Percentiles rank a stretch among this genome's conserved stretches.
Evolutionary conservation across 2,888 invertebrate species (phyloP).

Genomic region (Venustoraphidia nigricollis): DNA sequence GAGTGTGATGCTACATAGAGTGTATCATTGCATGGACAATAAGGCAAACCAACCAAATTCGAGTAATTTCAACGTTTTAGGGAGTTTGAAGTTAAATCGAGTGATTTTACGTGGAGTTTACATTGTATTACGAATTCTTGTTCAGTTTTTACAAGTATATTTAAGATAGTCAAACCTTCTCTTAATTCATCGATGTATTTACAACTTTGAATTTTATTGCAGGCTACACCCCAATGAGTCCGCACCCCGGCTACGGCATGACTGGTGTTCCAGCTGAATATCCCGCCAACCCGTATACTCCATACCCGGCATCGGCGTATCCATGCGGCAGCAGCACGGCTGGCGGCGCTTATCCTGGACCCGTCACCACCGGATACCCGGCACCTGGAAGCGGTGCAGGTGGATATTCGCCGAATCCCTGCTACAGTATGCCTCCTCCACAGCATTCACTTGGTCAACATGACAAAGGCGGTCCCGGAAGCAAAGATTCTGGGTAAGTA

Average conservation of each 20-base stretch:
- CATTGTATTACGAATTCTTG: too few species aligned
- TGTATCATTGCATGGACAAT: too few species aligned
- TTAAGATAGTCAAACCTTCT: too few species aligned
- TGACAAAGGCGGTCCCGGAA: slow-evolving; percentile 41
- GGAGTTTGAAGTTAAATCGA: too few species aligned
- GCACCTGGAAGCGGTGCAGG: slow-evolving; percentile 43
- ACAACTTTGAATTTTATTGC: slow-evolving; percentile 8
- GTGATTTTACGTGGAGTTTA: too few species aligned
- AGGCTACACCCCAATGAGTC: slow-evolving; percentile 75
- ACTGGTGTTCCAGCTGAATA: slow-evolving; percentile 63
- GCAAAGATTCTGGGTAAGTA: slow-evolving; percentile 56
- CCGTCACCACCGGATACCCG: slow-evolving; percentile 41
- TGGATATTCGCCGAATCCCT: slow-evolving; percentile 55
- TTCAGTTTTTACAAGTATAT: too few species aligned
- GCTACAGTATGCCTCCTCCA: slow-evolving; percentile 80
- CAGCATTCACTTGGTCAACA: slow-evolving; percentile 55
- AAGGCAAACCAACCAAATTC: too few species aligned
- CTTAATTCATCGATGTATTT: too few species aligned
- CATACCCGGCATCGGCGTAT: slow-evolving; percentile 50
- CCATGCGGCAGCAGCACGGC: slow-evolving; percentile 28
- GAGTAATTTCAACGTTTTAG: too few species aligned
- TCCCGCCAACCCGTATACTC: slow-evolving; percentile 55
- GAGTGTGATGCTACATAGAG: too few species aligned
- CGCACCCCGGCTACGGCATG: slow-evolving; percentile 73
- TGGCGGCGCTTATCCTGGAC: slow-evolving; percentile 31